Evolutionary conservation across 2,888 invertebrate species (phyloP).

Genomic region (Ectobius pallidus): DNA sequence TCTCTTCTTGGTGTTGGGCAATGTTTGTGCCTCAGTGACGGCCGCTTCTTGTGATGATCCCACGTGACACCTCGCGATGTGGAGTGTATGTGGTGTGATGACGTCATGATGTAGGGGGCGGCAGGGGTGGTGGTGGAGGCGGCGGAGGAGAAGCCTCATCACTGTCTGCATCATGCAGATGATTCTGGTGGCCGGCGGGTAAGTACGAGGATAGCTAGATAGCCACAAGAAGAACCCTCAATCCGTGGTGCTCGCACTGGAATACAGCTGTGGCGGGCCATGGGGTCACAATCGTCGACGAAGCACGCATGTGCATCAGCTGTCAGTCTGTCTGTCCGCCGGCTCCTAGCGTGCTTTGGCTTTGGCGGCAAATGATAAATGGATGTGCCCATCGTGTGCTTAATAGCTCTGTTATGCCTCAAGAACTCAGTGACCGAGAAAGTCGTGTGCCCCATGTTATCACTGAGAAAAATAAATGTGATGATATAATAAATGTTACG

Average conservation of each 20-base stretch:
- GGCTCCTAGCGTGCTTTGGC: too few relatives aligned
- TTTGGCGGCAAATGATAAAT: too few relatives aligned
- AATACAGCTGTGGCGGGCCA: too few relatives aligned
- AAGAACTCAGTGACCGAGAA: too few relatives aligned
- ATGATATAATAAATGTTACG: too few relatives aligned
- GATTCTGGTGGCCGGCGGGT: constrained; percentile 59
- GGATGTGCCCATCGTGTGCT: too few relatives aligned
- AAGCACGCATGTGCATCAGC: background rate
- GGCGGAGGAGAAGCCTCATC: too few relatives aligned
- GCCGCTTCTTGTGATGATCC: background rate
- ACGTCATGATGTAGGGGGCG: constrained; percentile 30
- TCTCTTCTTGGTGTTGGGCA: background rate
- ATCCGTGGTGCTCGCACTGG: background rate
- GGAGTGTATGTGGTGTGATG: constrained; percentile 15
- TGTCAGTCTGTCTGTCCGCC: too few relatives aligned
- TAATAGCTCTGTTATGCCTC: too few relatives aligned
- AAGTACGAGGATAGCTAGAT: constrained; percentile 46
- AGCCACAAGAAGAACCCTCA: background rate
- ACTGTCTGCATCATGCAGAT: constrained; percentile 53
- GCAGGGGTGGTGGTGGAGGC: constrained; percentile 6
- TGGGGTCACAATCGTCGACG: background rate
- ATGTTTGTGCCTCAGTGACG: background rate
- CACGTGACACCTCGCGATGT: constrained; percentile 4
- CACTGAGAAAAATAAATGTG: too few relatives aligned
- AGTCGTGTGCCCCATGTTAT: too few relatives aligned